Evolutionary conservation across 23 tunicate species (phyloP), one percentile per base, ranked within the genome.

Genomic region (Ciona savignyi): DNA sequence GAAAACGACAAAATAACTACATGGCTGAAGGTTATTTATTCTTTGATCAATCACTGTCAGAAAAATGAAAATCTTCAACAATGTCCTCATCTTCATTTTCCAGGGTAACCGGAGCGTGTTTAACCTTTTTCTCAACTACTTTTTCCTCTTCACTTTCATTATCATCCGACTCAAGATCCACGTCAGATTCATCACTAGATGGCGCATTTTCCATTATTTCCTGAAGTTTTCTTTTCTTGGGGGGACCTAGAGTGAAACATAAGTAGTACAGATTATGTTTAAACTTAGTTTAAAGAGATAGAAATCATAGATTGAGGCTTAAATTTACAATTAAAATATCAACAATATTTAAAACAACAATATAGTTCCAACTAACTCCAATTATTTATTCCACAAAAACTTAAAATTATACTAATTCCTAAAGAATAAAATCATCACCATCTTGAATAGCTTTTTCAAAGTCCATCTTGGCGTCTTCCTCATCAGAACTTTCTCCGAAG

Each of bases 1-100:
- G n/a, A n/a, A n/a, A n/a, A n/a, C n/a, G n/a, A n/a, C n/a, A n/a
- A n/a, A n/a, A n/a, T n/a, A n/a, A n/a, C n/a, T n/a, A n/a, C n/a
- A n/a, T n/a, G n/a, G n/a, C n/a, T n/a, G n/a, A n/a, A n/a, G n/a
- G n/a, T n/a, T n/a, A n/a, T n/a, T n/a, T n/a, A n/a, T n/a, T n/a
- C n/a, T 42, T 42, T 42, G 11, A 42, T 42, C 15, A 42, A 42
- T 42, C 56, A 15, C 56, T 79, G 71, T 80, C 79, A 20, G 80
- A 74, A 69, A 83, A 83, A 19, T 31, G 28, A 63, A 83, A 83
- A n/a, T 83, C 88, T 60, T 83, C 77, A 48, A 83, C 88, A 75
- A 83, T 62, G 68, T 83, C 88, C 23, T 56, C 77, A 32, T 68
- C 76, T 4, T 64, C 72, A 31, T 33, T 65, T 27, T 70, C 76